A percentile compares a stretch with the other conserved stretches of the same genome.
These are phyloP conservation scores for Corythornis vintsioides DNA, from an alignment of 2,113 vertebrate species.

Conservation along the genomic window DNA sequence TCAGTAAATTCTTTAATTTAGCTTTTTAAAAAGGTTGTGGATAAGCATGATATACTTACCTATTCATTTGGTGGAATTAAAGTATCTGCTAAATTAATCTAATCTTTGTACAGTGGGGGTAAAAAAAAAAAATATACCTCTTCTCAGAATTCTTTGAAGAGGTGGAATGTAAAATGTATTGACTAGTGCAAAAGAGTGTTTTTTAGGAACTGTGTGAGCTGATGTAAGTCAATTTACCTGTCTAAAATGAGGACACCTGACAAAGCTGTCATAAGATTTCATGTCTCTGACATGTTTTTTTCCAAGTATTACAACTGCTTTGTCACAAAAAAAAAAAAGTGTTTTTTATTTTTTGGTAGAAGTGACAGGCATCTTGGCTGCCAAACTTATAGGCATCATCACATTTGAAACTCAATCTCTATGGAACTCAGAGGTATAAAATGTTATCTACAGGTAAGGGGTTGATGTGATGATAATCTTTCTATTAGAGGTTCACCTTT, in stretches of 20 bases:
- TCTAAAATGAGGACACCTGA: conserved; percentile 20
- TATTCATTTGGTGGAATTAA: background rate
- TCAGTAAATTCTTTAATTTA: background rate
- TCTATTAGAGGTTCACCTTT: background rate
- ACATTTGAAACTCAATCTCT: background rate
- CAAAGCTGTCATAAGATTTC: conserved; percentile 4
- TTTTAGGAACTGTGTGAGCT: background rate
- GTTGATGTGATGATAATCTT: background rate
- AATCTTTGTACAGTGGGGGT: background rate
- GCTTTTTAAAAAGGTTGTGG: background rate
- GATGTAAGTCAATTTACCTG: conserved; percentile 26
- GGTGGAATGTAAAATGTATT: background rate
- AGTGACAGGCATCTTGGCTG: background rate
- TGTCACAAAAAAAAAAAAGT: background rate
- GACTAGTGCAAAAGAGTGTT: background rate
- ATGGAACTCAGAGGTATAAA: background rate
- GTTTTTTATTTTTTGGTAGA: background rate
- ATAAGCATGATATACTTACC: background rate
- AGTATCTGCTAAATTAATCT: background rate
- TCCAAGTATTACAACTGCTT: background rate
- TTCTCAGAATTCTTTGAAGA: conserved; percentile 25
- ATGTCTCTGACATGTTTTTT: background rate
- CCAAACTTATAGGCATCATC: background rate
- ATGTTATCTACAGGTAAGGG: background rate
- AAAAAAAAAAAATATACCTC: background rate